phyloP scores from a whole-genome alignment of 2,797 vertebrate species.

The Antrozous pallidus region DNA sequence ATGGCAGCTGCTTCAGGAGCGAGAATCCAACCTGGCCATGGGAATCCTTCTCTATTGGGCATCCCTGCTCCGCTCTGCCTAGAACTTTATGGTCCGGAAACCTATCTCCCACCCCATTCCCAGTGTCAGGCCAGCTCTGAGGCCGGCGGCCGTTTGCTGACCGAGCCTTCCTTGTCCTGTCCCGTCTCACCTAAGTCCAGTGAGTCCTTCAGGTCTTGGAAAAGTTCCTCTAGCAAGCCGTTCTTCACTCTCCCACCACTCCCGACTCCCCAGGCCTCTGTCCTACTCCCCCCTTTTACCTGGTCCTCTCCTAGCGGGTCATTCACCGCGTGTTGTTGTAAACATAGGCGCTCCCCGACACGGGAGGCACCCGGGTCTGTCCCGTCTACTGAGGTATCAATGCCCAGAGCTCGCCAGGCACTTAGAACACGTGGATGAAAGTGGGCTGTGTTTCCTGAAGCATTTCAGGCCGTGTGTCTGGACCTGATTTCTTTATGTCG shows the following conservation, averaged over 20 bases:
- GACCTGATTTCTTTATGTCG: neutral
- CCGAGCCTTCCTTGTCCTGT: neutral
- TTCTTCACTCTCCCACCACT: neutral
- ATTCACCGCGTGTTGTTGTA: neutral
- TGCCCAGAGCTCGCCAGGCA: neutral
- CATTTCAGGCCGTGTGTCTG: neutral
- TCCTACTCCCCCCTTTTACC: neutral
- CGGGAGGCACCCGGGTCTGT: neutral
- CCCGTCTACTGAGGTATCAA: neutral
- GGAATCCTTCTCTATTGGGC: neutral
- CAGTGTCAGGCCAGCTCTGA: neutral
- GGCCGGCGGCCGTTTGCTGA: neutral
- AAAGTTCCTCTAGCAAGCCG: neutral
- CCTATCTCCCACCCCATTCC: neutral
- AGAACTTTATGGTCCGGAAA: neutral
- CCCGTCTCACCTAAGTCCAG: neutral
- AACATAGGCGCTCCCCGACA: neutral
- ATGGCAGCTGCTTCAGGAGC: neutral
- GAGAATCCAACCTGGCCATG: neutral
- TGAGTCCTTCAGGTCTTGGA: neutral
- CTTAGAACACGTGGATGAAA: neutral
- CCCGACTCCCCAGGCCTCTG: neutral
- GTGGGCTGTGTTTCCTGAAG: neutral
- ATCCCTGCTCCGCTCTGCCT: neutral
- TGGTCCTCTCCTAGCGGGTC: neutral